Percentiles rank a stretch among this genome's conserved stretches.
These are phyloP conservation scores for Deilephila elpenor DNA, from an alignment of 2,888 invertebrate species.

Conservation along the genomic window DNA sequence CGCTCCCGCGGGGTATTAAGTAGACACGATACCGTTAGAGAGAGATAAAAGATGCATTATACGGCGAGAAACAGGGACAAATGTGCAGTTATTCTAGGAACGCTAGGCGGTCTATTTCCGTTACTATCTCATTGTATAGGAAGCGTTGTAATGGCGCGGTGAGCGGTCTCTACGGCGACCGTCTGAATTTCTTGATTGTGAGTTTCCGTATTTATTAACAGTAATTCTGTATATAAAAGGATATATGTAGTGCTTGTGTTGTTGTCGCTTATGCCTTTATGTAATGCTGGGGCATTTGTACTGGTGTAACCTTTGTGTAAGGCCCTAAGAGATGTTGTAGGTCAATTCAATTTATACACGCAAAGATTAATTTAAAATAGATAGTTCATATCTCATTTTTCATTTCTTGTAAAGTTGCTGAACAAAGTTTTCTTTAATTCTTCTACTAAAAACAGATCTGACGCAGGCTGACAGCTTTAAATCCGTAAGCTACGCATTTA, in stretches of 20 bases:
- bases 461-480: too few species aligned
- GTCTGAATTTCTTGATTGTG: background rate
- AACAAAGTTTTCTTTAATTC: too few species aligned
- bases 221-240: background rate
- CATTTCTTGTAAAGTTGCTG: too few species aligned
- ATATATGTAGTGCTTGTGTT: background rate
- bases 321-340: background rate
- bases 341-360: background rate
- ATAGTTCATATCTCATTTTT: too few species aligned
- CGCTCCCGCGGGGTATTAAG: background rate
- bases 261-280: background rate
- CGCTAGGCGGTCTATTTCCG: constrained; percentile 11
- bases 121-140: background rate
- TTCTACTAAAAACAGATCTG: too few species aligned
- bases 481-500: too few species aligned
- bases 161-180: background rate
- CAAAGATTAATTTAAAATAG: background rate
- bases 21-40: background rate
- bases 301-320: background rate
- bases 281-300: background rate
- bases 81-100: constrained; percentile 11
- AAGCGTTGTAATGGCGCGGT: background rate
- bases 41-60: background rate
- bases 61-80: background rate
- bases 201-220: background rate